phyloP scores from a whole-genome alignment of 1,140 invertebrate species.

The Euglossa dilemma region DNA sequence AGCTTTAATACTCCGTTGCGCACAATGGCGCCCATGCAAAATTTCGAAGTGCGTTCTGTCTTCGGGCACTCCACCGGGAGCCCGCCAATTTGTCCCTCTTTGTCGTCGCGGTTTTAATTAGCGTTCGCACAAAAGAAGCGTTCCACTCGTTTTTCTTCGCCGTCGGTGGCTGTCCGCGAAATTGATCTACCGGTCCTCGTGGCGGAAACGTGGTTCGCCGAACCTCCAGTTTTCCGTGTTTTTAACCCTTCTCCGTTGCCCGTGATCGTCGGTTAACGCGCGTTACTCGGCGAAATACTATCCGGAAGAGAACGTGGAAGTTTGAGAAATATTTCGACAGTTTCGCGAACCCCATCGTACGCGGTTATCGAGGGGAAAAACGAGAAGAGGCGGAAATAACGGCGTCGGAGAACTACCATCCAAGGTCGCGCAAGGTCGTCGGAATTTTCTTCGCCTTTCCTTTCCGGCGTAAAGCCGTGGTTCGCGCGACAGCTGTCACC shows the following conservation, averaged over 20 bases:
- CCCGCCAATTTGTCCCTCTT: conserved; percentile 42
- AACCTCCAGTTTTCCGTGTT: not conserved
- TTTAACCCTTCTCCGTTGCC: too few relatives aligned
- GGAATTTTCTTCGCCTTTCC: too few relatives aligned
- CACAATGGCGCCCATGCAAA: conserved; percentile 45
- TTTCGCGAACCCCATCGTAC: too few relatives aligned
- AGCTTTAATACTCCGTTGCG: conserved; percentile 67
- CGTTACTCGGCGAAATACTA: too few relatives aligned
- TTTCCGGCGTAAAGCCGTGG: not conserved
- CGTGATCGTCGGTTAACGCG: too few relatives aligned
- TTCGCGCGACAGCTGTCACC: not conserved
- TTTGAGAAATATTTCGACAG: too few relatives aligned
- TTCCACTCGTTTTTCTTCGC: not conserved
- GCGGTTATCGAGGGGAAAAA: too few relatives aligned
- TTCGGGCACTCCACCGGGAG: conserved; percentile 32
- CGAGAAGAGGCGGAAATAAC: too few relatives aligned
- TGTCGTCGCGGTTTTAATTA: conserved; percentile 41
- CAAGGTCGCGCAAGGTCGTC: too few relatives aligned
- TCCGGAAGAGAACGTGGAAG: too few relatives aligned
- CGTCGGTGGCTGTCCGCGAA: not conserved
- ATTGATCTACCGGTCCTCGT: not conserved
- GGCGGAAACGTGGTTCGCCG: not conserved
- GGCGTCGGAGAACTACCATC: too few relatives aligned
- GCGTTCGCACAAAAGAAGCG: not conserved
- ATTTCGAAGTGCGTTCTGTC: conserved; percentile 51